Percentiles rank a stretch among this genome's conserved stretches.
Evolutionary conservation across 2,888 invertebrate species (phyloP).

Genomic region (Polymixis lichenea): DNA sequence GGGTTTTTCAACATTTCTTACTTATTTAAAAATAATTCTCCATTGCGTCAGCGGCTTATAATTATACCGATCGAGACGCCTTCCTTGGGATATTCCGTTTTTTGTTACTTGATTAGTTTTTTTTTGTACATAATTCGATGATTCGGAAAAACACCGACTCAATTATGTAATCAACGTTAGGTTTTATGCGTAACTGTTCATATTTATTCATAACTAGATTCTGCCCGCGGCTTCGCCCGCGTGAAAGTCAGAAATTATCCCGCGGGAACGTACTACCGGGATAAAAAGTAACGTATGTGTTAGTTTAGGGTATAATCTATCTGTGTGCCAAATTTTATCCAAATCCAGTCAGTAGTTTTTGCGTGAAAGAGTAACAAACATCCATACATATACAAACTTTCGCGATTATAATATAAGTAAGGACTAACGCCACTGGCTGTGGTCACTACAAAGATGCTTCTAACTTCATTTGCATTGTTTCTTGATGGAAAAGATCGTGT

Average conservation of each 20-base stretch:
- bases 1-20: conserved; percentile 15
- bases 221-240: too few species aligned
- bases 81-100: conserved; percentile 18
- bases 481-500: neutral
- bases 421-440: neutral
- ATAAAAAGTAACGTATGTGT: too few species aligned
- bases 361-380: too few species aligned
- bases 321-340: too few species aligned
- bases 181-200: conserved; percentile 20
- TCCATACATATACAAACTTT: too few species aligned
- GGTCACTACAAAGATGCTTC: neutral
- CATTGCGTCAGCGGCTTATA: conserved; percentile 31
- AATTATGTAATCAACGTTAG: neutral
- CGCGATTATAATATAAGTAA: too few species aligned
- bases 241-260: too few species aligned
- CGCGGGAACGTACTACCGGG: too few species aligned
- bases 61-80: conserved; percentile 10
- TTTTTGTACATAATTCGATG: conserved; percentile 6
- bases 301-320: too few species aligned
- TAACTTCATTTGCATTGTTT: conserved; percentile 32
- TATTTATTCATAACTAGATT: neutral
- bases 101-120: neutral
- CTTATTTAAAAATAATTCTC: conserved; percentile 11
- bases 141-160: conserved; percentile 23
- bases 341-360: too few species aligned